Base-by-base conservation (phyloP, 2,888 invertebrate genomes). In the Cantharis lateralis region DNA sequence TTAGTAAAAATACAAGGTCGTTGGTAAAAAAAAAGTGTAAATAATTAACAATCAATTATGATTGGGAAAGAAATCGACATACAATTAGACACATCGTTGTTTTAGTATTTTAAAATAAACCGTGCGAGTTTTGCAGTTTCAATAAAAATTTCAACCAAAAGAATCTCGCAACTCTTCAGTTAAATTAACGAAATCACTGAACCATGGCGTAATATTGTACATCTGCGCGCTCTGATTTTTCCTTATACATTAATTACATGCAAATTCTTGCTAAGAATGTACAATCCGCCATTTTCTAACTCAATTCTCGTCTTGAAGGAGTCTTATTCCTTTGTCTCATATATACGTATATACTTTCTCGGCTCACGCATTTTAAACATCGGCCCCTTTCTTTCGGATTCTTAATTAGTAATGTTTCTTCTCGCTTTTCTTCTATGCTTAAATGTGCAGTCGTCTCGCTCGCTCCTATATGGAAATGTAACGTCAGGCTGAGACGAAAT, bases 361-460 rank as follows among this genome's bases (percentile, higher is more conserved):
- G 84, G 86, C 88, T 88, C 87, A 88, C 88, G 88, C 88, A 88
- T 88, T 87, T 89, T 89, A 89, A 90, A 88, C 88, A 88, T 88
- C 87, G 88, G 85, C 91, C 88, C 87, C 87, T 91, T 91, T 91
- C 92, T 92, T 92, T 92, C 88, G 91, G 91, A 91, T 92, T 92
- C 92, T 92, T 92, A 92, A 92, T 92, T 92, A 92, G 92, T 91
- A 87, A 91, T 91, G 89, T 85, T 90, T 90, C 85, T 88, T 87
- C 87, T 91, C 89, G 81, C 86, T 82, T 89, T 66, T 79, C 82
- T 81, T 83, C 82, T 68, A 74, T 89, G 89, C 89, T 89, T 88
- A 73, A 89, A 89, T 89, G 89, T 88, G 87, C 87, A 85, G 83
- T 86, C 84, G 88, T 91, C 91, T 84, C 89, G 84, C 85, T 91